These are phyloP conservation scores for Lepidochrysops patricia DNA, from an alignment of 2,888 invertebrate genomes.

Conservation along the genomic window DNA sequence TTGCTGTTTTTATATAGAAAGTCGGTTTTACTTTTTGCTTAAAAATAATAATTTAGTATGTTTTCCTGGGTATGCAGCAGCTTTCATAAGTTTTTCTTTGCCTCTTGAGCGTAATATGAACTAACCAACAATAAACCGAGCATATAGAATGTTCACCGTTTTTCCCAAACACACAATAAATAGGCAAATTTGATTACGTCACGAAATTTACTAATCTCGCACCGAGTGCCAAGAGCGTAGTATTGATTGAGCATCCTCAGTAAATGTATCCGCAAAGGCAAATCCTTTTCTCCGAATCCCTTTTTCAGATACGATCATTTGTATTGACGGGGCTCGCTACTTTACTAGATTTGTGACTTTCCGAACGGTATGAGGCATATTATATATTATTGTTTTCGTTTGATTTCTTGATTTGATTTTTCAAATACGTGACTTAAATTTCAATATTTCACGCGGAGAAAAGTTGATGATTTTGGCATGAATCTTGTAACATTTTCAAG, in stretches of 20 bases:
- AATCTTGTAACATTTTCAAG: too few relatives aligned
- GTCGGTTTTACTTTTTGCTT: too few relatives aligned
- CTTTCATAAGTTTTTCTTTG: too few relatives aligned
- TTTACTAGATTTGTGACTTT: constrained; percentile 12
- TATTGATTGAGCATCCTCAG: constrained; percentile 11
- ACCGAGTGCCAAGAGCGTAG: neutral
- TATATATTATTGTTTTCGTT: neutral
- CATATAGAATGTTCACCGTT: neutral
- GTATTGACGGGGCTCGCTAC: constrained; percentile 10
- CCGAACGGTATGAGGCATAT: neutral
- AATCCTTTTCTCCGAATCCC: constrained; percentile 6
- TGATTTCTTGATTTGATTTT: neutral
- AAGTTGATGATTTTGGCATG: too few relatives aligned
- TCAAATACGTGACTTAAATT: neutral
- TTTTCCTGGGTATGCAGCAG: too few relatives aligned
- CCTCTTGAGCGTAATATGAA: too few relatives aligned
- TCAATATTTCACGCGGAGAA: too few relatives aligned
- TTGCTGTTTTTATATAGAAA: too few relatives aligned
- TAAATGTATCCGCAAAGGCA: constrained; percentile 10
- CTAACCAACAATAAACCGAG: neutral
- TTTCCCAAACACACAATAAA: neutral
- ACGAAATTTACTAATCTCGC: constrained; percentile 2
- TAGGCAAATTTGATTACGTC: constrained; percentile 2
- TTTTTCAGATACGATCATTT: constrained; percentile 10
- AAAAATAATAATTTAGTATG: too few relatives aligned